phyloP scores from a whole-genome alignment of 2,888 invertebrate species.

The Acleris laterana region DNA sequence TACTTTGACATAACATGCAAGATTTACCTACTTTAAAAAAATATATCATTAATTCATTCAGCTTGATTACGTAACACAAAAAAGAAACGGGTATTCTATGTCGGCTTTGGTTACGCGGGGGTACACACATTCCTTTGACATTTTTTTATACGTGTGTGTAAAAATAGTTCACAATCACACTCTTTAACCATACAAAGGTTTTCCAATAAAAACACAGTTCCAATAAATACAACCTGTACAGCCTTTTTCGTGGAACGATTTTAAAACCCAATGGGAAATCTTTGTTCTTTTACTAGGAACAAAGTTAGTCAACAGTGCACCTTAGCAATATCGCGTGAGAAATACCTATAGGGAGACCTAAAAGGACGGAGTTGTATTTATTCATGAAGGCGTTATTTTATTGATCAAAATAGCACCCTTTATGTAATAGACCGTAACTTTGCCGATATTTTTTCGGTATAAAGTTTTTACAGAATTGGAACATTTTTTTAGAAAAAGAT shows the following conservation, averaged over 20 bases:
- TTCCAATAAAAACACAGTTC: neutral
- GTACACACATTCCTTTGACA: too few relatives aligned
- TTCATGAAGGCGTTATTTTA: conserved; percentile 13
- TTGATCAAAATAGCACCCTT: conserved; percentile 9
- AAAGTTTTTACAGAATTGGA: neutral
- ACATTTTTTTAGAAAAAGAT: neutral
- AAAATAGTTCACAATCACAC: too few relatives aligned
- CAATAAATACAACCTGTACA: conserved; percentile 5
- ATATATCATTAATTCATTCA: too few relatives aligned
- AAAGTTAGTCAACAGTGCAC: conserved; percentile 1
- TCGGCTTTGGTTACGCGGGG: too few relatives aligned
- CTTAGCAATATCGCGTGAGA: conserved; percentile 16
- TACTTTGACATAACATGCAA: too few relatives aligned
- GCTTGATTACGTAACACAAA: too few relatives aligned
- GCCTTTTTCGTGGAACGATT: neutral
- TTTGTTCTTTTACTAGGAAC: conserved; percentile 10
- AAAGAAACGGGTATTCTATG: too few relatives aligned
- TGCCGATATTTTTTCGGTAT: conserved; percentile 1
- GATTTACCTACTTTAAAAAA: too few relatives aligned
- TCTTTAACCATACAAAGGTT: too few relatives aligned
- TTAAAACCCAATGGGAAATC: neutral
- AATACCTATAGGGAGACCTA: conserved; percentile 11
- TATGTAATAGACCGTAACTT: conserved; percentile 1
- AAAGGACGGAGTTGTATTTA: conserved; percentile 15
- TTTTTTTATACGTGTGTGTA: too few relatives aligned